A percentile compares a stretch with the other conserved stretches of the same genome.
Evolutionary conservation across 2,888 invertebrate genomes (phyloP).

Genomic region (Kryphioiulus occultus): DNA sequence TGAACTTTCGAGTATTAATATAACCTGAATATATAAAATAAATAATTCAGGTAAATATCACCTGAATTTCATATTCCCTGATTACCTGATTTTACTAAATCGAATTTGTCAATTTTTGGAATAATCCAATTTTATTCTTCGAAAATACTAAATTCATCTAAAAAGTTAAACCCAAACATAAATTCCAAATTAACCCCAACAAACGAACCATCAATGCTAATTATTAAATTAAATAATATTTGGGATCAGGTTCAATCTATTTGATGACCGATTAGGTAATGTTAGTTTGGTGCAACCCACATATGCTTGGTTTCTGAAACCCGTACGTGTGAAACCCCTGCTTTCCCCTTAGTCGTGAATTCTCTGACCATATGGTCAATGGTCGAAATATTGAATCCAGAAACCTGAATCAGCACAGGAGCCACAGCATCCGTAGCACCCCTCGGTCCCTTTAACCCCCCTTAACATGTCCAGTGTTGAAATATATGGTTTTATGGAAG

Average conservation of each 20-base stretch:
- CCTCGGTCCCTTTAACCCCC: too few species aligned
- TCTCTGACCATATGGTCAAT: neutral
- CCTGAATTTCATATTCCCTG: too few species aligned
- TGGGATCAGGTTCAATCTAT: neutral
- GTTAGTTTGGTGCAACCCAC: neutral
- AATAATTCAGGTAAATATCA: too few species aligned
- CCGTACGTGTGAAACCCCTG: neutral
- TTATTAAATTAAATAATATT: neutral
- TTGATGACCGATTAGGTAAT: neutral
- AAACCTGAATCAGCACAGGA: neutral
- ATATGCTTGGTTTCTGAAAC: neutral
- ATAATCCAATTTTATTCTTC: too few species aligned
- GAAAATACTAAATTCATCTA: too few species aligned
- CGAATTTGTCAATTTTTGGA: too few species aligned
- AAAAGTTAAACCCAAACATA: too few species aligned
- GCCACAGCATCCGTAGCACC: neutral
- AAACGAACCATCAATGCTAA: too few species aligned
- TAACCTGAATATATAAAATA: too few species aligned
- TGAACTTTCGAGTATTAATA: too few species aligned
- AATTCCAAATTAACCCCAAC: too few species aligned
- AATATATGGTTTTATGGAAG: neutral
- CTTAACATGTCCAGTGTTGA: neutral
- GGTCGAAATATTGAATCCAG: slow-evolving; percentile 7
- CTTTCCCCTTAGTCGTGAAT: neutral
- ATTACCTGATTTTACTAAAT: too few species aligned